Base-by-base conservation (phyloP, 1,140 invertebrate genomes). In the Brachionus paranguensis region DNA sequence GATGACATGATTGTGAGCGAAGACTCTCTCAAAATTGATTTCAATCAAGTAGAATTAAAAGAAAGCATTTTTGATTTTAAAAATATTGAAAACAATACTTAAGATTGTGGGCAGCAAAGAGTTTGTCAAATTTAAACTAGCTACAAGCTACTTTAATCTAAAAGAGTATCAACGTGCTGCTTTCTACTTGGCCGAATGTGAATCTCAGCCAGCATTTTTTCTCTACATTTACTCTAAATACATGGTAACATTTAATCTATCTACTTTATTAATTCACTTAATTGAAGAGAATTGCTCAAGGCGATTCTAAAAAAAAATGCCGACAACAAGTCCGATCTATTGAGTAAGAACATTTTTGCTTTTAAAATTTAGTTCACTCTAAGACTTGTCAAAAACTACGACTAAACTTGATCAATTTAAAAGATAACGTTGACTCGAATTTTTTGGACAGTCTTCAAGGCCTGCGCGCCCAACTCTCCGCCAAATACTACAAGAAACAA, bases 81-180 rank as follows among this genome's bases (percentile, higher is more conserved):
- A 33, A 55, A 17, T 37, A 29, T 29, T 29, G 27, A 24, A 24
- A 7, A 37, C 0, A 47, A 47, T 14, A 47, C 14, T n/a, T 20
- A 43, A 81, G 78, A 43, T 81, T 41, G 29, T 81, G 11, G 78
- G 64, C 11, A 43, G 10, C 43, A 81, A 81, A 81, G 87, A 85
- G 47, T 87, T 14, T 64, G 84, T 79, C 83, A 87, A 91, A 8
- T 97, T 95, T 87, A 91, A 92, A 33, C 87, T 96, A 83, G 94
- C 95, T 0, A 96, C 95, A 89, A 93, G 93, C 86, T 96, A 95
- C 87, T 97, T 96, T 88, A 95, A 97, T 90, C 90, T 94, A 14
- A 93, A 95, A 86, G 96, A 98, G 89, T 98, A 96, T 89, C 94
- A 96, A 86, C 91, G 96, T 87, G 94, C 94, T 84, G 94, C 95